Evolutionary conservation across 2,113 vertebrate species (phyloP), one percentile per base, ranked within the genome.

Genomic region (Pseudorectes ferrugineus): DNA sequence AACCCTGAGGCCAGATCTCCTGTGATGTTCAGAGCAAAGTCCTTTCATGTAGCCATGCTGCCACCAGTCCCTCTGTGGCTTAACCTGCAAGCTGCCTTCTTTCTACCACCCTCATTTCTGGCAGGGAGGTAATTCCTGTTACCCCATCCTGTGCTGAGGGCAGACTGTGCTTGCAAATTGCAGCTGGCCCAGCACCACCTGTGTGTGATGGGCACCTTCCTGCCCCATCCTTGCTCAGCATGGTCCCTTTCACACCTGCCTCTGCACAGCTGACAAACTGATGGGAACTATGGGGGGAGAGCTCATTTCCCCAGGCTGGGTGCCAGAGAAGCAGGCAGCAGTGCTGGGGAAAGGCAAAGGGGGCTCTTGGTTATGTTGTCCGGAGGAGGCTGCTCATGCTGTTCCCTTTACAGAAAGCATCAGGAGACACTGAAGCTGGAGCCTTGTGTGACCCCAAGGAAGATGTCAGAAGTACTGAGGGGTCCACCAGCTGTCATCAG

Each of bases 221-320:
- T 68, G 49, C 38, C n/a, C 70, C 59, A 16, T 68, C 28, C 48
- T 63, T 1, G 12, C 66, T 85, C 59, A 45, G 43, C 59, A 12
- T 1, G 10, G 70, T 55, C 25, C 35, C 45, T 57, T 65, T 55
- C 71, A 40, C 5, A 3, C 25, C 19, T 15, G 12, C 21, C 33
- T 62, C 5, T 15, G 71, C 19, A 63, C 19, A 68, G 43, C n/a
- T 66, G 29, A 55, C 20, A 70, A 55, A 28, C 21, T n/a, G 15
- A 29, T n/a, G 21, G n/a, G 43, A 80, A 49, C 7, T 1, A 36
- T 9, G 2, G 0, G 5, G 14, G 22, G n/a, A 61, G 25, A 26
- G 23, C 11, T 83, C 2, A 2, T 31, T 46, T 72, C 35, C 9
- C 17, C 29, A 42, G 57, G 55, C 13, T 68, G 19, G 23, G 35